Base-by-base conservation (phyloP, 2,797 vertebrate species). In the Cephalopachus bancanus region DNA sequence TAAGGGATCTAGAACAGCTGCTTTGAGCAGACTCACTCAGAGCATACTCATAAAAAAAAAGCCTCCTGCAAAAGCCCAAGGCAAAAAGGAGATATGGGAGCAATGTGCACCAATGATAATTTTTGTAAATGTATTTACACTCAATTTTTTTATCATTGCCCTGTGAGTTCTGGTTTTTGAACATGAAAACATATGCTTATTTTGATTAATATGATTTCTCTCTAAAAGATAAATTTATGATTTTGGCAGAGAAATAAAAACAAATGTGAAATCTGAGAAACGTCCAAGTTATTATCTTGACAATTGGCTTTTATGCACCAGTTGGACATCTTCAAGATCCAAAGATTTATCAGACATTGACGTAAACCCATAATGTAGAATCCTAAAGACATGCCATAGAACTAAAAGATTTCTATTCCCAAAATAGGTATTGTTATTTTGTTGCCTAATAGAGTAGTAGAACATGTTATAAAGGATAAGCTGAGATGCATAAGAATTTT, bases 221-320 rank as follows among this genome's bases (percentile, higher is more conserved):
- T 71, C 65, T 91, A 71, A 87, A 95, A 96, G 96, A 97, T 97
- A 96, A 97, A 92, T 75, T 62, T 1, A 79, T 83, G 55, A 83
- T 37, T 97, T 96, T 96, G 95, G 53, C 76, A 94, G 83, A 93
- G n/a, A 93, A 96, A 44, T 97, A 62, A 95, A 97, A 96, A 93
- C 83, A 96, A 96, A 96, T 88, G 67, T 89, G 89, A 91, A 96
- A 80, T 33, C 0, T 95, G 92, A 97, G 60, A 93, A 94, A 69
- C 91, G 94, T 86, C 83, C 88, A 97, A 86, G 80, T 96, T 62
- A 80, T 96, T 96, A 95, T 97, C 94, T 96, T 95, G 74, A 87
- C 69, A 95, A 96, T n/a, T 96, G 96, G 44, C 65, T 86, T 97
- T 93, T 92, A 92, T 76, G 91, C 44, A 80, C 33, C 71, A 78